Base-by-base conservation (phyloP, 2,888 invertebrate species). In the Meandrusa payeni region DNA sequence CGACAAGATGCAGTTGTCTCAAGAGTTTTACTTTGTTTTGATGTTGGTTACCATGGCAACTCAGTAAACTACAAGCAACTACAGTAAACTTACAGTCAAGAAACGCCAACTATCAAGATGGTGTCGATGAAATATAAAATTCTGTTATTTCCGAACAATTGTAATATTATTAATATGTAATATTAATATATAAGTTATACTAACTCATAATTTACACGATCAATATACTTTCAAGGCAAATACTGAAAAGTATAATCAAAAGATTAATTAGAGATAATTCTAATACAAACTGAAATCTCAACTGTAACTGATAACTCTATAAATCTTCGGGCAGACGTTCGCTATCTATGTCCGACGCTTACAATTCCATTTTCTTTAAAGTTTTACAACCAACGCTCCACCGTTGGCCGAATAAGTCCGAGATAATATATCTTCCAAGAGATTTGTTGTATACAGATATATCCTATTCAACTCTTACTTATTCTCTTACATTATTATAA, bases 311-410 rank as follows among this genome's bases (percentile, higher is more conserved):
- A 56, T 59, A 59, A 59, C 58, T 57, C 51, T 62, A 67, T 69
- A 69, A 69, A 70, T 70, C 63, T 53, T 48, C 37, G 44, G 41
- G 39, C 44, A 45, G 54, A 62, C 47, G 51, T 40, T 32, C 36
- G 48, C 52, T 65, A 70, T 69, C 70, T 64, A 43, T 24, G 48
- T 52, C 49, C 47, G 51, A 55, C 46, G 55, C 57, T 58, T 50
- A 52, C 52, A 52, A 55, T 51, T 50, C 50, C 42, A 57, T 57
- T 65, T 61, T 59, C 58, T 63, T 66, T 59, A 54, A 56, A 68
- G 57, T 48, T 56, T 55, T 41, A 46, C 46, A 44, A 37, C 42
- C 41, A 41, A 32, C 31, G 24, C 37, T 44, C 40, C 40, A 36
- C 27, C 33, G 20, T 33, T 43, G 5, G 19, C 26, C 31, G 32